Conservation (phyloP, 1,140 invertebrate species). For the Ephestia elutella region DNA sequence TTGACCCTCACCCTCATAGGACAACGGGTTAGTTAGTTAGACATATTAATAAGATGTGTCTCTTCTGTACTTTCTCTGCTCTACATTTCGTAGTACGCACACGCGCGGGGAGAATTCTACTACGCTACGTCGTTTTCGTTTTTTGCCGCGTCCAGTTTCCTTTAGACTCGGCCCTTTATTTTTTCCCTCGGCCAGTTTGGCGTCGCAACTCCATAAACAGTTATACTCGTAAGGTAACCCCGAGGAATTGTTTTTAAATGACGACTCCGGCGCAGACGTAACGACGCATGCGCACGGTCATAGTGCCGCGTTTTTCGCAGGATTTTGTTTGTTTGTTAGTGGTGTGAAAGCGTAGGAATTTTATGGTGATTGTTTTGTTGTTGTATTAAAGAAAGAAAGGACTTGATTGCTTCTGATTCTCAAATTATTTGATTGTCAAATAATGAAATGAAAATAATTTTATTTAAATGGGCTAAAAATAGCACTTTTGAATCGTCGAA, state of each 20-base stretch:
- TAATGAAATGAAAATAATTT: no score
- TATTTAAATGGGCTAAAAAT: no score
- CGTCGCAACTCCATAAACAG: slow-evolving; percentile 7
- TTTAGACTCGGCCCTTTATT: neutral
- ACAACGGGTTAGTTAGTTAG: no score
- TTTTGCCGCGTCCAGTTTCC: slow-evolving; percentile 7
- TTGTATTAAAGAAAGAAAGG: no score
- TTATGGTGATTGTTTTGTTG: no score
- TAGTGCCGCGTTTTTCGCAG: neutral
- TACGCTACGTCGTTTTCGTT: neutral
- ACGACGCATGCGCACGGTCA: neutral
- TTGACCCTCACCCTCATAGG: no score
- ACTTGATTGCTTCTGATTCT: no score
- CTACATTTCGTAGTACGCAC: slow-evolving; percentile 2
- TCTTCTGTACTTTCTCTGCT: neutral
- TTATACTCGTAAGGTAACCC: slow-evolving; percentile 19
- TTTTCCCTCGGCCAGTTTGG: slow-evolving; percentile 4
- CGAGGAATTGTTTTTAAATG: slow-evolving; percentile 11
- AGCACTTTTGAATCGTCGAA: no score
- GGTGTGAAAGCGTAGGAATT: no score
- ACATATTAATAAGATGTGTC: neutral
- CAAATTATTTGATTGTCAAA: no score
- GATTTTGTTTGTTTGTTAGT: neutral
- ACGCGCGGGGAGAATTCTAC: slow-evolving; percentile 14
- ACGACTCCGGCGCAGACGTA: slow-evolving; percentile 4